phyloP scores from a whole-genome alignment of 2,113 vertebrate species.

The Leiothrix lutea region DNA sequence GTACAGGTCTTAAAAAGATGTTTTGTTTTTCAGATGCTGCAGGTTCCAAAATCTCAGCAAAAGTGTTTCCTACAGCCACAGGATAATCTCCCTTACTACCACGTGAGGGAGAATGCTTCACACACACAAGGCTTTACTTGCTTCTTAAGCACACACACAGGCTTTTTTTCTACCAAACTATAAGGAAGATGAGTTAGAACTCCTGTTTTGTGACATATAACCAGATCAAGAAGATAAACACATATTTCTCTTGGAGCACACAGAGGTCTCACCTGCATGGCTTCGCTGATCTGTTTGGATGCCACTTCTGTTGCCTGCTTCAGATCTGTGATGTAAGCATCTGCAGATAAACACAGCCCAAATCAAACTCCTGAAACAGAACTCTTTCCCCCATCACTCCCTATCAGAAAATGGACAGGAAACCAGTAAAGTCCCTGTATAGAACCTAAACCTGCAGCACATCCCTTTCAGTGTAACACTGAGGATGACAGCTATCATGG shows the following conservation, averaged over 20 bases:
- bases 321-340: conserved; percentile 69
- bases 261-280: conserved; percentile 81
- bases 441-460: background rate
- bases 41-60: background rate
- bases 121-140: background rate
- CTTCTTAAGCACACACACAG: background rate
- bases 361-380: background rate
- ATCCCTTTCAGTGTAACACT: background rate
- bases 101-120: background rate
- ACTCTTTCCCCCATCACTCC: background rate
- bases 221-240: background rate
- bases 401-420: background rate
- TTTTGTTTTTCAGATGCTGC: background rate
- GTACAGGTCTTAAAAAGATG: background rate
- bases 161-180: background rate
- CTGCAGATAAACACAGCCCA: conserved; percentile 46
- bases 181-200: background rate
- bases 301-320: conserved; percentile 68
- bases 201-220: background rate
- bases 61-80: background rate
- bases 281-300: conserved; percentile 73
- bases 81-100: background rate
- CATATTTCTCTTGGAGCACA: background rate
- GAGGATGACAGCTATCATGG: background rate
- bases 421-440: background rate